Conservation (phyloP, 2,113 vertebrate species). For the Numenius arquata region DNA sequence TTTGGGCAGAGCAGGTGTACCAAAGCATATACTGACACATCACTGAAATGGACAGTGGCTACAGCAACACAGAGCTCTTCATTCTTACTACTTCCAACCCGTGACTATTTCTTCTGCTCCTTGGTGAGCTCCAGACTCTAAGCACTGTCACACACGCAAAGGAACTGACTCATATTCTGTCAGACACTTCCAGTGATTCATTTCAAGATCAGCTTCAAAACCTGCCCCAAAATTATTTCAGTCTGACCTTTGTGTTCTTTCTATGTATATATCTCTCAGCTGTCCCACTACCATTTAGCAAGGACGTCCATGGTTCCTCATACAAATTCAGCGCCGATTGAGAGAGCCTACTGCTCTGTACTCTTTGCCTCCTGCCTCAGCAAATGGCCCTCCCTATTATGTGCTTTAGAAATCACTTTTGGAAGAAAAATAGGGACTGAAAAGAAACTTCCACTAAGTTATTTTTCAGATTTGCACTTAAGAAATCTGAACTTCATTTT, state of each 20-base stretch:
- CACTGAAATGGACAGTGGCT: neutral
- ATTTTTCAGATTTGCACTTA: slow-evolving; percentile 30
- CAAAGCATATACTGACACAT: neutral
- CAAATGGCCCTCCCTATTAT: neutral
- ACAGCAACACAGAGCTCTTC: neutral
- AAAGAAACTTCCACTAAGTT: slow-evolving; percentile 2
- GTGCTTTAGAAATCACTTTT: slow-evolving; percentile 23
- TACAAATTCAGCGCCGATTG: neutral
- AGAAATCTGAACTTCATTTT: neutral
- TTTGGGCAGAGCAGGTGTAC: neutral
- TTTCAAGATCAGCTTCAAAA: neutral
- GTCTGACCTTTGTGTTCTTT: neutral
- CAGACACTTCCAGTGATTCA: neutral
- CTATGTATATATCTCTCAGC: neutral
- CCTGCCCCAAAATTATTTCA: neutral
- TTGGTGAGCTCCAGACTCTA: neutral
- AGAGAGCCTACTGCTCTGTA: neutral
- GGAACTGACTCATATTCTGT: neutral
- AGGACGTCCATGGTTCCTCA: neutral
- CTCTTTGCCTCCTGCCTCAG: neutral
- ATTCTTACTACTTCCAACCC: neutral
- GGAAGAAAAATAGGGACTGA: neutral
- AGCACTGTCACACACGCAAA: neutral
- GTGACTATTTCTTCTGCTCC: neutral
- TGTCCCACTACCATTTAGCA: neutral